Base-by-base conservation (phyloP, 2,113 vertebrate species). In the Lepus timidus region DNA sequence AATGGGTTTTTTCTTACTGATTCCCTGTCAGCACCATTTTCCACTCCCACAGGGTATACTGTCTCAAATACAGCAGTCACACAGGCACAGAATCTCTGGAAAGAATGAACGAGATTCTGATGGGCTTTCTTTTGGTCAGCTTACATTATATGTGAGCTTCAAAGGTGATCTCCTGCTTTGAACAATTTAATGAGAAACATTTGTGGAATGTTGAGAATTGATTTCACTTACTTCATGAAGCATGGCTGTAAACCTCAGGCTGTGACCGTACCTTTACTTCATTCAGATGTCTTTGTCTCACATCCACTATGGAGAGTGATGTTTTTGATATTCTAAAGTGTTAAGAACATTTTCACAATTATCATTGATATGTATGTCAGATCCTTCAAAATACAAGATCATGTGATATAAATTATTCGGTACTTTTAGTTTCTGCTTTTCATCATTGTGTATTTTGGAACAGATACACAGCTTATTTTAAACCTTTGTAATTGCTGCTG, bases 151-250 rank as follows among this genome's bases (percentile, higher is more conserved):
- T 55, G 31, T n/a, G 49, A 58, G 33, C 31, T 86, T 25, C 17
- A 36, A 3, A 36, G 3, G 4, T 80, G 52, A 16, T 52, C 61
- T 67, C 9, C 22, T 73, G 52, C 51, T 90, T 82, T 85, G n/a
- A 68, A 29, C 68, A 73, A 44, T 8, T 64, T 44, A 39, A 81
- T 88, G 36, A 75, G 58, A 88, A 84, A n/a, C 65, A 74, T 85
- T 89, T 90, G 51, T 12, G 86, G 73, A 89, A 67, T 39, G 22
- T 29, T 85, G 68, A 85, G 68, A 85, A 71, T 64, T 92, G 17
- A 25, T 92, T 92, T 85, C 55, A 75, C 85, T 85, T 85, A 70
- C 39, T 92, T 33, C 55, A 20, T 89, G 65, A 94, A 88, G 76
- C 29, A 27, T 44, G n/a, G n/a, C 39, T 71, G 1, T 91, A 75